Evolutionary conservation across 53 echinoderm and acorn worm species (phyloP), one percentile per base, ranked within the genome.

Genomic region (Echinometra lucunter): DNA sequence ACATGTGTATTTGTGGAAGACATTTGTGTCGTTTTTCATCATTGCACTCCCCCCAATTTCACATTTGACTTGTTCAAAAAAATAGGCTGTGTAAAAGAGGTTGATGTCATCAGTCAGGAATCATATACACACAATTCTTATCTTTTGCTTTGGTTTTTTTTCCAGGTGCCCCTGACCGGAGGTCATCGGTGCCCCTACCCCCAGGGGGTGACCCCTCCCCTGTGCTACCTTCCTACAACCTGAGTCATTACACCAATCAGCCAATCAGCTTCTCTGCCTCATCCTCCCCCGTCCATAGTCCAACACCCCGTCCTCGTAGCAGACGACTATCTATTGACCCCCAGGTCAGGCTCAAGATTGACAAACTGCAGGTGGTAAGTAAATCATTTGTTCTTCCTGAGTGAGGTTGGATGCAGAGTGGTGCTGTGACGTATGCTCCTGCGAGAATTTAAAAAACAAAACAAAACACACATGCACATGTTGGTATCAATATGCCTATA

Each of bases 301-400:
- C 94, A 6, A 57, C 74, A 21, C 95, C 87, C 37, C 75, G 74
- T 56, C 57, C 97, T 13, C 88, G 89, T 25, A 93, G 96, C 55
- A 95, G 97, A 82, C 92, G 99, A 6, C 91, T 98, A 18, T 97
- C 99, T 13, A 96, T 98, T 55, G 99, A 98, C 66, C 97, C 99
- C 28, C 96, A 96, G 89, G 95, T 98, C 89, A 95, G 97, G 53
- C 89, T 98, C 25, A 96, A 85, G 94, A 95, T 98, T 37, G 99
- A 98, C 57, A 98, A 98, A 88, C 89, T 98, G 60, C 95, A 98
- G 96, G 97, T 97, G 97, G 99, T 98, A 89, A 96, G 96, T 82
- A 4, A 85, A 9, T 0, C 69, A 25, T 69, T 69, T 32, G 34
- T 69, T 69, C 69, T 63, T 25, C 63, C 63, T 23, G 63, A 69